Evolutionary conservation across 2,888 invertebrate species (phyloP).

Genomic region (Macrostomum cliftonense): DNA sequence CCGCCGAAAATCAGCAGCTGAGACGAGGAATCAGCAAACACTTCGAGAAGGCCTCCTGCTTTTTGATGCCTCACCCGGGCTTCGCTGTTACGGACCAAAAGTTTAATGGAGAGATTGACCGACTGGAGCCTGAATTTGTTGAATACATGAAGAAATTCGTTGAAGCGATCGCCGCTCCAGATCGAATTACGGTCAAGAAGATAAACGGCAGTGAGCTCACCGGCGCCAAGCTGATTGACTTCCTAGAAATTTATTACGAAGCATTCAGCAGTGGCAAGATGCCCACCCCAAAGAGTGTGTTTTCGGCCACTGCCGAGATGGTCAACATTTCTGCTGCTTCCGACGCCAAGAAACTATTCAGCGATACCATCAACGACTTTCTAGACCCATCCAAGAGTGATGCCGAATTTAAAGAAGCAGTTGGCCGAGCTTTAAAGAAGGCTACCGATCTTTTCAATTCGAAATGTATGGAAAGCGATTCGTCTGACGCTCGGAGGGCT

Average conservation of each 20-base stretch:
- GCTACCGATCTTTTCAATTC: no score
- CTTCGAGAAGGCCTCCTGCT: slow-evolving; percentile 83
- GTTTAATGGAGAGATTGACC: slow-evolving; percentile 76
- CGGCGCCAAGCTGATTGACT: no score
- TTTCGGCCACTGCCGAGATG: slow-evolving; percentile 95
- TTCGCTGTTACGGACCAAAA: slow-evolving; percentile 86
- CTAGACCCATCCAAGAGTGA: no score
- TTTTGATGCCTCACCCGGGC: slow-evolving; percentile 94
- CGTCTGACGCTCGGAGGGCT: no score
- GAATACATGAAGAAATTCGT: slow-evolving; percentile 51
- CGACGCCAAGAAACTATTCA: slow-evolving; percentile 77
- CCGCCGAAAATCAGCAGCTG: slow-evolving; percentile 77
- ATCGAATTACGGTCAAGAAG: no score
- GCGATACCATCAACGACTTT: slow-evolving; percentile 63
- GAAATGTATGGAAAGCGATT: no score
- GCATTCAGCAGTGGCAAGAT: slow-evolving; percentile 66
- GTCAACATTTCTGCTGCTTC: slow-evolving; percentile 91
- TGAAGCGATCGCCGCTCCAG: slow-evolving; percentile 46
- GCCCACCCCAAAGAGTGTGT: slow-evolving; percentile 97
- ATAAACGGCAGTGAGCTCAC: no score
- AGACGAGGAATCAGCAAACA: slow-evolving; percentile 85
- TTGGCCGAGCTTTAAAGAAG: no score
- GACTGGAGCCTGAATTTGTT: slow-evolving; percentile 82
- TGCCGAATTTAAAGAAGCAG: no score
- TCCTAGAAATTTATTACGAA: background rate